Percentiles rank a stretch among this genome's conserved stretches.
These are phyloP conservation scores for Momotus momota DNA, from an alignment of 2,797 vertebrate species.

Conservation along the genomic window DNA sequence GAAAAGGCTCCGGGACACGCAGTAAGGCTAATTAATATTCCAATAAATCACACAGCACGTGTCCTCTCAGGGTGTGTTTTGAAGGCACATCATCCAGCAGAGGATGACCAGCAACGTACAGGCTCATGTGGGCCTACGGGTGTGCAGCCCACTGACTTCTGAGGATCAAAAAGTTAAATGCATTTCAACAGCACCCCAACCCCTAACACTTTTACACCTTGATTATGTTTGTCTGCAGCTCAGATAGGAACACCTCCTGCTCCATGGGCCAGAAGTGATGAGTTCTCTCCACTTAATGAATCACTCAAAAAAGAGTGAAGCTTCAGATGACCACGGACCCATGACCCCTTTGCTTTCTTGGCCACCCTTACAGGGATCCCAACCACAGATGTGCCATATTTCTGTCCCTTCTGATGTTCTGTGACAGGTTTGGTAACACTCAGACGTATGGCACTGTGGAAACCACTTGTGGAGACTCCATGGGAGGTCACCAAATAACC, in stretches of 20 bases:
- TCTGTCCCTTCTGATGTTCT: background rate
- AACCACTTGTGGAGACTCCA: background rate
- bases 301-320: background rate
- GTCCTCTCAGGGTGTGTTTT: background rate
- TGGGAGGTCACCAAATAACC: background rate
- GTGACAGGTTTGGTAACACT: background rate
- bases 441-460: background rate
- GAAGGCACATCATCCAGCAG: background rate
- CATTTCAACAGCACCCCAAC: background rate
- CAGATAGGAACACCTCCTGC: background rate
- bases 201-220: background rate
- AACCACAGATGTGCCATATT: accelerated
- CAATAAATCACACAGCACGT: background rate
- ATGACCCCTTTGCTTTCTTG: background rate
- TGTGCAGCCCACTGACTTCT: background rate
- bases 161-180: background rate
- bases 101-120: background rate
- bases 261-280: background rate
- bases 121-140: background rate
- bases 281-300: background rate
- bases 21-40: background rate
- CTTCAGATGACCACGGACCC: background rate
- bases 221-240: background rate
- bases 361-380: background rate
- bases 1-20: background rate